Conservation (phyloP, 2,888 invertebrate species). For the Rosalia funebris region DNA sequence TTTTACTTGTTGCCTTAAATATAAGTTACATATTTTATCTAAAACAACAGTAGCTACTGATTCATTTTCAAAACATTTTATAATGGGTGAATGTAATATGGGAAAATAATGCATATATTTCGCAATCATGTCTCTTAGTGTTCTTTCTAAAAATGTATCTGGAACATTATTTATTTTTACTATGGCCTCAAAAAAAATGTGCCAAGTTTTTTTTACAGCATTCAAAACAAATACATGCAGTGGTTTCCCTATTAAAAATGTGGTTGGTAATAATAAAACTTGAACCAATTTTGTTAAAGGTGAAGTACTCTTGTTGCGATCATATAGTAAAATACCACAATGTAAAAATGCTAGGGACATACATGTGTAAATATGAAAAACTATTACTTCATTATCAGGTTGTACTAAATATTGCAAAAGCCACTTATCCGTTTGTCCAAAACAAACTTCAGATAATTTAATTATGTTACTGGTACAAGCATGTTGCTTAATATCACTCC, state of each 20-base stretch:
- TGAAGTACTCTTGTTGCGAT: slow-evolving; percentile 59
- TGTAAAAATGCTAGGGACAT: slow-evolving; percentile 54
- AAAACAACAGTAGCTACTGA: slow-evolving; percentile 50
- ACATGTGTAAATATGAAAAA: slow-evolving; percentile 56
- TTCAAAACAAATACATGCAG: slow-evolving; percentile 62
- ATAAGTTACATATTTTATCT: slow-evolving; percentile 54
- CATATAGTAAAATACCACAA: slow-evolving; percentile 56
- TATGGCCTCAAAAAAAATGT: slow-evolving; percentile 66
- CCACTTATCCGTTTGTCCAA: slow-evolving; percentile 54
- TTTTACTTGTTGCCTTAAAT: slow-evolving; percentile 55
- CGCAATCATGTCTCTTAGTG: slow-evolving; percentile 65
- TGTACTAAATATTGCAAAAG: slow-evolving; percentile 49
- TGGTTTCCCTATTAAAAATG: slow-evolving; percentile 64
- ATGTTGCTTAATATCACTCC: slow-evolving; percentile 42
- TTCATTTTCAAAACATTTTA: slow-evolving; percentile 52
- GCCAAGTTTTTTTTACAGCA: slow-evolving; percentile 66
- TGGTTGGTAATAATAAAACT: slow-evolving; percentile 65
- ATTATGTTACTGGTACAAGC: slow-evolving; percentile 38
- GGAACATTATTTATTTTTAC: slow-evolving; percentile 63
- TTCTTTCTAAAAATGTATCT: slow-evolving; percentile 65
- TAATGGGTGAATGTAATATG: slow-evolving; percentile 53
- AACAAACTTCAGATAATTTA: slow-evolving; percentile 56
- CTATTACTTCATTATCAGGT: slow-evolving; percentile 52
- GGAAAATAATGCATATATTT: slow-evolving; percentile 58
- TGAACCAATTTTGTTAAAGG: slow-evolving; percentile 66